phyloP scores from a whole-genome alignment of 2,113 vertebrate genomes.

The Oncorhynchus masou region DNA sequence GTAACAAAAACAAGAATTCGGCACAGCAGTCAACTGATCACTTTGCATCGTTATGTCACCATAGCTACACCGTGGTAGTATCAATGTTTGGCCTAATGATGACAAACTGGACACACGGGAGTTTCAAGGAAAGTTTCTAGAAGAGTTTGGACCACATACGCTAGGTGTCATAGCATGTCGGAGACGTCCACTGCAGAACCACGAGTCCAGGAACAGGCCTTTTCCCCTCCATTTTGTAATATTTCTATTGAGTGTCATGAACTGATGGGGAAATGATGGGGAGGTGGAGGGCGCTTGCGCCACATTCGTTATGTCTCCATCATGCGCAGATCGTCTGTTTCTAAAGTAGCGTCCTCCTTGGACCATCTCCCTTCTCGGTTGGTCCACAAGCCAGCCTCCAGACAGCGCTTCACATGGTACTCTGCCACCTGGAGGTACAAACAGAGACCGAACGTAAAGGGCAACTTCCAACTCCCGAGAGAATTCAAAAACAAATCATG shows the following conservation, averaged over 20 bases:
- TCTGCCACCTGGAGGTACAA: slow-evolving; percentile 78
- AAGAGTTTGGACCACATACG: too few relatives aligned
- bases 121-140: background rate
- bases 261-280: background rate
- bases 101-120: background rate
- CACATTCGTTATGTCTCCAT: slow-evolving; percentile 85
- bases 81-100: background rate
- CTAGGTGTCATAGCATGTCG: too few relatives aligned
- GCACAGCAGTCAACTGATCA: slow-evolving; percentile 11
- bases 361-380: slow-evolving; percentile 75
- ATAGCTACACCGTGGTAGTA: background rate
- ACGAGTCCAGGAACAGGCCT: too few relatives aligned
- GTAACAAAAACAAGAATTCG: background rate
- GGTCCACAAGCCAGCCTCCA: slow-evolving; percentile 78
- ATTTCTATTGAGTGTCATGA: background rate
- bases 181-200: too few relatives aligned
- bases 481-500: too few relatives aligned
- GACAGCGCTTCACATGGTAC: slow-evolving; percentile 75
- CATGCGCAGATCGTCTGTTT: slow-evolving; percentile 88
- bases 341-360: slow-evolving; percentile 79
- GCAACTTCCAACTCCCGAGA: background rate
- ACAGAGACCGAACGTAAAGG: slow-evolving; percentile 13
- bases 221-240: background rate
- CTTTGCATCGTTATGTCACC: slow-evolving; percentile 46
- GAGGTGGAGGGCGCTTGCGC: too few relatives aligned